Evolutionary conservation across 2,888 invertebrate genomes (phyloP).

Genomic region (Netelia melanura): DNA sequence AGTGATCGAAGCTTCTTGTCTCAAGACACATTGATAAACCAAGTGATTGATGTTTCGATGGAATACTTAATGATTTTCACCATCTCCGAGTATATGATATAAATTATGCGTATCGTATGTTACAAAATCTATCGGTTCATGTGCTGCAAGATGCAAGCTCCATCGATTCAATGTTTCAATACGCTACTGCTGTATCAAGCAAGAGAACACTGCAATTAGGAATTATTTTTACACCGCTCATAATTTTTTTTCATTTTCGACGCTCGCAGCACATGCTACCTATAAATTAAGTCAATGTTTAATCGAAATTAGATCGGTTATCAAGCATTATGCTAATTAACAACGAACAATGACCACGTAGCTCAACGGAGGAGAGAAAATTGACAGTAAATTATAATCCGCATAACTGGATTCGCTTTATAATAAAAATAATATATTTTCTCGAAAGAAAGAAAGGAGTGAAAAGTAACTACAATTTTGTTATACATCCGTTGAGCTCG

Average conservation of each 20-base stretch:
- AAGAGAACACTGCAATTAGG: neutral
- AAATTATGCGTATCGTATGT: neutral
- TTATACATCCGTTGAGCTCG: neutral
- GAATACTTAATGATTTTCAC: neutral
- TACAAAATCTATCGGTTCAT: constrained; percentile 7
- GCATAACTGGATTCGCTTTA: constrained; percentile 14
- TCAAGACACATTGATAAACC: neutral
- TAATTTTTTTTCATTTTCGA: constrained; percentile 32
- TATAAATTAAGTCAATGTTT: neutral
- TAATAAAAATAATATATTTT: constrained; percentile 2
- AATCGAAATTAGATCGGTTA: constrained; percentile 2
- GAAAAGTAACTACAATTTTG: constrained; percentile 5
- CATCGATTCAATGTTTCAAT: constrained; percentile 8
- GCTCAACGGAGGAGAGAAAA: constrained; percentile 29
- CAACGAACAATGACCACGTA: constrained; percentile 16
- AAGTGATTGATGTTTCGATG: neutral
- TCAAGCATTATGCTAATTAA: constrained; percentile 1
- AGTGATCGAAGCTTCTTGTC: neutral
- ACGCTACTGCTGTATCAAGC: neutral
- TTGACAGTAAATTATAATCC: constrained; percentile 1
- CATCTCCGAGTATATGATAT: neutral
- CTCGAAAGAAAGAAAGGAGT: constrained; percentile 1
- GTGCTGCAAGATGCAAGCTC: constrained; percentile 12
- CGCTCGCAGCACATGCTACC: constrained; percentile 11
- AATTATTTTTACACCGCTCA: neutral